A percentile compares a stretch with the other conserved stretches of the same genome.
Evolutionary conservation across 1,140 invertebrate genomes (phyloP).

Genomic region (Plutomurus gul): DNA sequence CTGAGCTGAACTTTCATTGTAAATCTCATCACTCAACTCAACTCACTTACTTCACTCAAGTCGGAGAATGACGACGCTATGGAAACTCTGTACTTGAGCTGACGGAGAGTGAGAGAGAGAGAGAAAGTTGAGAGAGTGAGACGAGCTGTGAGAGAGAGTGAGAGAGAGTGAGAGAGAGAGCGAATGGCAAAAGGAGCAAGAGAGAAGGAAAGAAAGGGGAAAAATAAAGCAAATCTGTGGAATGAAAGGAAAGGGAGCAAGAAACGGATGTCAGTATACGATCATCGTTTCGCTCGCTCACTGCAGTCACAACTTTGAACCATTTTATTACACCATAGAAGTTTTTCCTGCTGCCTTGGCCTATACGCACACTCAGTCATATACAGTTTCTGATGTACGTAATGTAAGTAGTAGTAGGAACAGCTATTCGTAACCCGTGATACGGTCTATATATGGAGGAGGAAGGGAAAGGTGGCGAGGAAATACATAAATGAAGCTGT

Average conservation of each 20-base stretch:
- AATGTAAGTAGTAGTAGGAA: too few species aligned
- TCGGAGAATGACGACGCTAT: not conserved
- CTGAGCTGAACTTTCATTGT: not conserved
- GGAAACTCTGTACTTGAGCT: slow-evolving; percentile 17
- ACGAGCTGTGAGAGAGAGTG: not conserved
- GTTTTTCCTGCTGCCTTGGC: too few species aligned
- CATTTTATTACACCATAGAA: not conserved
- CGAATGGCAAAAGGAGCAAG: slow-evolving; percentile 5
- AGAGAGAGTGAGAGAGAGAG: not conserved
- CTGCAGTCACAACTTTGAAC: not conserved
- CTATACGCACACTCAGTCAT: too few species aligned
- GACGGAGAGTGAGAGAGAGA: not conserved
- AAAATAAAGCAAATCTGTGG: not conserved
- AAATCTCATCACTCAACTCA: slow-evolving; percentile 26
- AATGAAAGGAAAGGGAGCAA: not conserved
- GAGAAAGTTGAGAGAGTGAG: not conserved
- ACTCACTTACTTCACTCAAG: not conserved
- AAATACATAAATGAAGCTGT: too few species aligned
- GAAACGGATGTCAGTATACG: not conserved
- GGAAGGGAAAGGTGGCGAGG: too few species aligned
- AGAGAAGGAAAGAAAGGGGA: not conserved
- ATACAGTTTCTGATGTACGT: too few species aligned
- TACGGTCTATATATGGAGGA: too few species aligned
- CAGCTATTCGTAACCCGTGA: too few species aligned
- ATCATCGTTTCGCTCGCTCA: not conserved